Evolutionary conservation across 53 echinoderm and acorn worm genomes (phyloP), one percentile per base, ranked within the genome.

Genomic region (Paracentrotus lividus): DNA sequence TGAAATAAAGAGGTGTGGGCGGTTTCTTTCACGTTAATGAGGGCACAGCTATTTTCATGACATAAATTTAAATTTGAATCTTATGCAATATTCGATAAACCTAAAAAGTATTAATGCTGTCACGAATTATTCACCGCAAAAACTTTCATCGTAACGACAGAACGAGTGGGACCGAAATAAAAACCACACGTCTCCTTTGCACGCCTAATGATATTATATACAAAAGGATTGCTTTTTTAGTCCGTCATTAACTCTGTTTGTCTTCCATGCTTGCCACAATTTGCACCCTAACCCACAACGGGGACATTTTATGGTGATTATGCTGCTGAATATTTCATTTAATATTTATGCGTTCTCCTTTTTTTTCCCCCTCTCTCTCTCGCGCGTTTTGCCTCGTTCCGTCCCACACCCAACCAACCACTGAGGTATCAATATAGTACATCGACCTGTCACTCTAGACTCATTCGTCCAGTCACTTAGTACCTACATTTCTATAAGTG

Each of bases 261-360:
- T 47, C 26, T 81, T 34, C 47, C 43, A 85, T 51, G 88, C 4
- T 47, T 85, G 26, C 49, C n/a, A 88, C 15, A 88, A 88, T 72
- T 90, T 51, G 23, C 91, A 32, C 75, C 54, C 49, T 33, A 47
- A 72, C 91, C 72, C 49, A 49, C 91, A 49, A 69, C 53, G 91
- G 91, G 69, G 91, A 72, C 91, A 69, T 90, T 90, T 90, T 90
- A 90, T 90, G 75, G 90, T 75, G 91, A 90, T 90, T 90, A 90
- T 29, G 75, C 91, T 90, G 31, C 76, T 90, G 91, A 90, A 90
- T 69, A 90, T 90, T 90, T 90, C 91, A 90, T 90, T 69, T 90
- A 72, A 90, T 90, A 90, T 90, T 90, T 47, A 90, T 90, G 91
- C 72, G 91, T 68, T 51, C 91, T 72, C 69, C 16, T 89, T 89